A percentile compares a stretch with the other conserved stretches of the same genome.
Evolutionary conservation across 2,797 vertebrate species (phyloP).

Genomic region (Spea hammondii): DNA sequence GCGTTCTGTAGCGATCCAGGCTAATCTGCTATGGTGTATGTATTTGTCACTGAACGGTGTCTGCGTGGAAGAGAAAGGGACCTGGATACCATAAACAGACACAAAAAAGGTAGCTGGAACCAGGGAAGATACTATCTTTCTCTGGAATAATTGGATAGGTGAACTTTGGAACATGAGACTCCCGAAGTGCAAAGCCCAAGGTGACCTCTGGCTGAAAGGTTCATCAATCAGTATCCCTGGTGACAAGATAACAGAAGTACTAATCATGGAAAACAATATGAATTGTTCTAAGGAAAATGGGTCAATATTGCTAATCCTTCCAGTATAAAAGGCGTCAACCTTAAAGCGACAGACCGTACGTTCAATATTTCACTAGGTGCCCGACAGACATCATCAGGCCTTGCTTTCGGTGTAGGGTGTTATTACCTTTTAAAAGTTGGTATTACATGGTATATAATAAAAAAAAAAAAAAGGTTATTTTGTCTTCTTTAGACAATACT

Average conservation of each 20-base stretch:
- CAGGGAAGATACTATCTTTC: not conserved
- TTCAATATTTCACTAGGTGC: too few species aligned
- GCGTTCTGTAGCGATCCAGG: constrained; percentile 14
- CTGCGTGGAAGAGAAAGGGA: constrained; percentile 38
- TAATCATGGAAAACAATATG: not conserved
- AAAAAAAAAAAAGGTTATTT: too few species aligned
- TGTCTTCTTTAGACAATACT: too few species aligned
- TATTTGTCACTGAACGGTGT: constrained; percentile 41
- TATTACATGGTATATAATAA: too few species aligned
- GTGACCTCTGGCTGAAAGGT: constrained; percentile 27
- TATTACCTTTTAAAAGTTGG: too few species aligned
- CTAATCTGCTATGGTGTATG: constrained; percentile 46
- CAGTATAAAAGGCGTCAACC: too few species aligned
- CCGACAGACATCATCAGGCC: too few species aligned
- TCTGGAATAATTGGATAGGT: constrained; percentile 11
- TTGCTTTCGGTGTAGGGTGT: too few species aligned
- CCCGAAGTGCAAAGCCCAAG: not conserved
- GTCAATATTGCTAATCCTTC: too few species aligned
- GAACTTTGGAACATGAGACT: constrained; percentile 5
- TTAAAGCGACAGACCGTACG: too few species aligned
- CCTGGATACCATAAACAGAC: constrained; percentile 52
- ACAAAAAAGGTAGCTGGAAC: constrained; percentile 3
- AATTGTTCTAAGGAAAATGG: not conserved
- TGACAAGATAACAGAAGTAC: constrained; percentile 2
- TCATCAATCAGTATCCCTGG: constrained; percentile 10